phyloP scores from a whole-genome alignment of 2,888 invertebrate genomes.

The Andrena dorsata region DNA sequence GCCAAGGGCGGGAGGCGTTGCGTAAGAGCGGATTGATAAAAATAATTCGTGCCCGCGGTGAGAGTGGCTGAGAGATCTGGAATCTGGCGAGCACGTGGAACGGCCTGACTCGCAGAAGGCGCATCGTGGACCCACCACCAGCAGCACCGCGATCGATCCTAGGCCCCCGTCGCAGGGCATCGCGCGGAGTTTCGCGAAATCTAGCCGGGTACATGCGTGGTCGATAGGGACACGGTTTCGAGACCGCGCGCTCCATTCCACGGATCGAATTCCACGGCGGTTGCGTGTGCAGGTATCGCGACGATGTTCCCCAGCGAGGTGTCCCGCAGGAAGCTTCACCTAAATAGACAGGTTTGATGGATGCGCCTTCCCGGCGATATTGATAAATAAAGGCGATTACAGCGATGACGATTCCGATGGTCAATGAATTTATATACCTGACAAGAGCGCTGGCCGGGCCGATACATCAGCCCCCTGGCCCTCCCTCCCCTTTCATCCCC shows the following conservation, averaged over 20 bases:
- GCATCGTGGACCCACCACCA: not conserved
- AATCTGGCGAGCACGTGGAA: slow-evolving; percentile 77
- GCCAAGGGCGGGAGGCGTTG: slow-evolving; percentile 64
- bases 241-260: not conserved
- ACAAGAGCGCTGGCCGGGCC: slow-evolving; percentile 66
- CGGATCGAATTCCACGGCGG: slow-evolving; percentile 15
- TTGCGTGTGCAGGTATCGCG: slow-evolving; percentile 13
- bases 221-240: not conserved
- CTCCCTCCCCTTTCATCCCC: slow-evolving; percentile 10
- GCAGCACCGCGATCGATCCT: slow-evolving; percentile 26
- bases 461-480: slow-evolving; percentile 67
- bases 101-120: slow-evolving; percentile 18
- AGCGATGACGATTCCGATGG: slow-evolving; percentile 75
- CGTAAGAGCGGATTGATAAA: slow-evolving; percentile 75
- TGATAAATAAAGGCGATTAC: slow-evolving; percentile 77
- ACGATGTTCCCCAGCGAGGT: slow-evolving; percentile 18
- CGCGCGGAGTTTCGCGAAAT: not conserved
- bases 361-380: slow-evolving; percentile 72
- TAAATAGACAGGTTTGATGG: slow-evolving; percentile 73
- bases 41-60: slow-evolving; percentile 70
- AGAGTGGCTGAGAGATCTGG: slow-evolving; percentile 56
- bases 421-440: slow-evolving; percentile 76
- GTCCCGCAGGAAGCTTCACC: slow-evolving; percentile 64
- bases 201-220: not conserved
- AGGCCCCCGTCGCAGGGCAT: not conserved